These are phyloP conservation scores for Eidolon dupreanum DNA, from an alignment of 2,797 vertebrate species.

Conservation along the genomic window DNA sequence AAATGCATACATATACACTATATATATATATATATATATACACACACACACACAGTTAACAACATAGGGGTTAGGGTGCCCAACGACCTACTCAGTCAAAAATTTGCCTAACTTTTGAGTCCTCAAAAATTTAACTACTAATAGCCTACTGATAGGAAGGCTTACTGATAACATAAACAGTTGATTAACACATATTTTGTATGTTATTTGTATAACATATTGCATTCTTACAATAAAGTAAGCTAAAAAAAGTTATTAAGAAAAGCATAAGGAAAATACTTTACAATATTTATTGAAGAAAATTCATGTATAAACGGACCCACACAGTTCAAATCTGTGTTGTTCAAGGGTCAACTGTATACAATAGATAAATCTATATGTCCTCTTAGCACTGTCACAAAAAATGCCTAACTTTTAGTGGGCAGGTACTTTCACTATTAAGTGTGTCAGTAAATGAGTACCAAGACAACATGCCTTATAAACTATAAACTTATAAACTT, in stretches of 20 bases:
- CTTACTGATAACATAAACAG: neutral
- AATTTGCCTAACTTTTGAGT: neutral
- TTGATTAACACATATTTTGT: neutral
- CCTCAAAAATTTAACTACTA: neutral
- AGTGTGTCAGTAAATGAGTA: neutral
- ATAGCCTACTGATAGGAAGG: neutral
- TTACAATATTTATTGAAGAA: neutral
- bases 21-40: neutral
- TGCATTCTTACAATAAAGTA: neutral
- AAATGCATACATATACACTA: neutral
- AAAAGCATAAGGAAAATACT: neutral
- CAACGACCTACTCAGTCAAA: neutral
- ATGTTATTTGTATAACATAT: neutral
- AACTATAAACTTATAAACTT: constrained; percentile 6
- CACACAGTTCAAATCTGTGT: neutral
- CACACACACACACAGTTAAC: no score
- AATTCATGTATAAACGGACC: neutral
- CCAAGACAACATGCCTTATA: neutral
- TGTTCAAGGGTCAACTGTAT: neutral
- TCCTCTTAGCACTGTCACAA: neutral
- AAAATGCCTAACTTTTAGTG: neutral
- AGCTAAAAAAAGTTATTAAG: neutral
- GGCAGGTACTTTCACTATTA: neutral
- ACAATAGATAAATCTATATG: neutral
- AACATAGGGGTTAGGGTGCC: neutral